A percentile compares a stretch with the other conserved stretches of the same genome.
phyloP scores from a whole-genome alignment of 2,797 vertebrate genomes.

The Sebastes elongatus region DNA sequence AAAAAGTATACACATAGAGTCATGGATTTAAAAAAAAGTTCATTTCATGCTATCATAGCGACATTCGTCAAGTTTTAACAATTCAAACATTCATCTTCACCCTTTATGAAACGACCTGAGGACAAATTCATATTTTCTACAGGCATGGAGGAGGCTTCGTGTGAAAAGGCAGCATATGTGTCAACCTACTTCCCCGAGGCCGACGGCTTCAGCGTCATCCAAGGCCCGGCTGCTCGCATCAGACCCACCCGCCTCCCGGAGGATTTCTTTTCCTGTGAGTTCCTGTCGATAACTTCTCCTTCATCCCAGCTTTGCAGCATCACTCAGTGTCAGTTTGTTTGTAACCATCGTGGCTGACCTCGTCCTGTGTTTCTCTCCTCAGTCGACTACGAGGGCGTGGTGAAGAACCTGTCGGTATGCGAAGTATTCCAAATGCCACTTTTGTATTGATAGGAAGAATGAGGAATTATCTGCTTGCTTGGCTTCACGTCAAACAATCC shows the following conservation, averaged over 20 bases:
- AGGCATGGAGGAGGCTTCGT: constrained; percentile 95
- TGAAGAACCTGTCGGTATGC: constrained; percentile 95
- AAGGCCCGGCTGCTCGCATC: constrained; percentile 90
- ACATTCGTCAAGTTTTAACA: background rate
- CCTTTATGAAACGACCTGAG: background rate
- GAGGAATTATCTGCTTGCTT: constrained; percentile 64
- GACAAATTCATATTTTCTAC: background rate
- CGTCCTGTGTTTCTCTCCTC: constrained; percentile 69
- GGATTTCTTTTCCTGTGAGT: constrained; percentile 90
- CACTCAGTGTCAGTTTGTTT: background rate
- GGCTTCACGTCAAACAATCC: constrained; percentile 58
- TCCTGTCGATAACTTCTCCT: background rate
- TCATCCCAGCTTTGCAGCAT: background rate
- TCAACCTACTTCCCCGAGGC: constrained; percentile 79
- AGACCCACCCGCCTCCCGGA: constrained; percentile 83
- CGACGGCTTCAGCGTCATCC: constrained; percentile 86
- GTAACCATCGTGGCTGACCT: background rate
- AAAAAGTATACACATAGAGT: background rate
- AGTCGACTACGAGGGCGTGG: constrained; percentile 93
- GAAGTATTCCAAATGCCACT: constrained; percentile 57
- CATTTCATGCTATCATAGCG: background rate
- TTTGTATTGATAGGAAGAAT: constrained; percentile 62
- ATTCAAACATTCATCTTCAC: background rate
- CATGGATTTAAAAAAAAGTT: too few species aligned
- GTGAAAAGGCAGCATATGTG: constrained; percentile 82